Percentiles rank a stretch among this genome's conserved stretches.
These are phyloP conservation scores for Gymnocheta viridis DNA, from an alignment of 2,888 invertebrate species.

Conservation along the genomic window DNA sequence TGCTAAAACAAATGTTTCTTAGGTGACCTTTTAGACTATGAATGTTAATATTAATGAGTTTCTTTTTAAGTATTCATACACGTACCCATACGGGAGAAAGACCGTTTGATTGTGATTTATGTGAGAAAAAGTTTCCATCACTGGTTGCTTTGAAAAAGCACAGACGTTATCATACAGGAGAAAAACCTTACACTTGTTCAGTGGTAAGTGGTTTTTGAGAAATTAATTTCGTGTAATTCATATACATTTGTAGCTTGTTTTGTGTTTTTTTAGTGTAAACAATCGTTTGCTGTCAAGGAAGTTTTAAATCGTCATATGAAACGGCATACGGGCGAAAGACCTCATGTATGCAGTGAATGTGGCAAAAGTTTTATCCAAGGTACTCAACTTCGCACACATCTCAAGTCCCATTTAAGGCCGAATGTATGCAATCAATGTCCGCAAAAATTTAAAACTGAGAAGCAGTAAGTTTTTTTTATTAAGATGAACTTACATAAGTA, in stretches of 20 bases:
- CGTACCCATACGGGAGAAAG: conserved; percentile 87
- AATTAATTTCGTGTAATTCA: not conserved
- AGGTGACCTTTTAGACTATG: too few species aligned
- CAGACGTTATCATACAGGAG: conserved; percentile 85
- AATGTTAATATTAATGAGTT: not conserved
- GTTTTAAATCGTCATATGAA: conserved; percentile 90
- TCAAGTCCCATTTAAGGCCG: conserved; percentile 88
- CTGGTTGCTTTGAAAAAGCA: conserved; percentile 90
- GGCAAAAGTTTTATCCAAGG: conserved; percentile 92
- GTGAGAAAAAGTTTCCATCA: conserved; percentile 87
- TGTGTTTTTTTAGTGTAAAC: conserved; percentile 85
- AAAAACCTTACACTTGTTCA: conserved; percentile 86
- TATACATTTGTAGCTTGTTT: not conserved
- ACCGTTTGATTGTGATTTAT: conserved; percentile 88
- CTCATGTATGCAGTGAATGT: conserved; percentile 83
- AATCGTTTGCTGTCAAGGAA: conserved; percentile 91
- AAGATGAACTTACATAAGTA: too few species aligned
- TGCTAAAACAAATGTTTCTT: too few species aligned
- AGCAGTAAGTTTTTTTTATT: conserved; percentile 77
- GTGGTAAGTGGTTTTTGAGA: conserved; percentile 82
- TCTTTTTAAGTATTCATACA: conserved; percentile 83
- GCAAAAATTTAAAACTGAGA: conserved; percentile 78
- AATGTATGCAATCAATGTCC: conserved; percentile 86
- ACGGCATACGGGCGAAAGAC: conserved; percentile 84
- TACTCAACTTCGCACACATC: conserved; percentile 89